phyloP scores from a whole-genome alignment of 2,888 invertebrate species.

The Sussaba pulchella region DNA sequence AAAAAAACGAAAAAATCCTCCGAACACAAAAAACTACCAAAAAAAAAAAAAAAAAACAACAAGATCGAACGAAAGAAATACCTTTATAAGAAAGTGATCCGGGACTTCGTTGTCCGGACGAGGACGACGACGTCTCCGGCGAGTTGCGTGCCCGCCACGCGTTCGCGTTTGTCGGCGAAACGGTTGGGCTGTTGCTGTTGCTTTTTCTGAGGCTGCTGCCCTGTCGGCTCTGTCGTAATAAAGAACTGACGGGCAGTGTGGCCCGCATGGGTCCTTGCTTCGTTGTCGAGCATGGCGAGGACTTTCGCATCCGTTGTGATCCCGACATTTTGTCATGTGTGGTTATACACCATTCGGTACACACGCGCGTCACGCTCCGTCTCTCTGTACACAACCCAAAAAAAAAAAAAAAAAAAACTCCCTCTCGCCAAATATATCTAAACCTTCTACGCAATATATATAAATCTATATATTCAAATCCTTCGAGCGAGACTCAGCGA shows the following conservation, averaged over 20 bases:
- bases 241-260: constrained; percentile 90
- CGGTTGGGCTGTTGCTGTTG: constrained; percentile 88
- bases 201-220: constrained; percentile 86
- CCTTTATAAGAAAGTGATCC: constrained; percentile 91
- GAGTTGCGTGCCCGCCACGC: constrained; percentile 89
- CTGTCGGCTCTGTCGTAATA: constrained; percentile 88
- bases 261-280: constrained; percentile 91
- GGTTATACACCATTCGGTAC: constrained; percentile 63
- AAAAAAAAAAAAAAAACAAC: neutral
- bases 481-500: constrained; percentile 3
- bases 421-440: no score
- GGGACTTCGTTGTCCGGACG: constrained; percentile 90
- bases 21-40: neutral
- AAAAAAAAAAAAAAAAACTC: no score
- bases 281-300: constrained; percentile 87
- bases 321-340: constrained; percentile 82
- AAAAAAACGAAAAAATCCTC: neutral
- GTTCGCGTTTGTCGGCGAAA: constrained; percentile 87
- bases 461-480: no score
- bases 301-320: constrained; percentile 86
- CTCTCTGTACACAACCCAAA: no score
- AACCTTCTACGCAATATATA: no score
- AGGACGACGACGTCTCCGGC: constrained; percentile 88
- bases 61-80: no score
- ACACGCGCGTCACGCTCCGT: constrained; percentile 69